A percentile compares a stretch with the other conserved stretches of the same genome.
These are phyloP conservation scores for Leucoma salicis DNA, from an alignment of 2,888 invertebrate genomes.

Conservation along the genomic window DNA sequence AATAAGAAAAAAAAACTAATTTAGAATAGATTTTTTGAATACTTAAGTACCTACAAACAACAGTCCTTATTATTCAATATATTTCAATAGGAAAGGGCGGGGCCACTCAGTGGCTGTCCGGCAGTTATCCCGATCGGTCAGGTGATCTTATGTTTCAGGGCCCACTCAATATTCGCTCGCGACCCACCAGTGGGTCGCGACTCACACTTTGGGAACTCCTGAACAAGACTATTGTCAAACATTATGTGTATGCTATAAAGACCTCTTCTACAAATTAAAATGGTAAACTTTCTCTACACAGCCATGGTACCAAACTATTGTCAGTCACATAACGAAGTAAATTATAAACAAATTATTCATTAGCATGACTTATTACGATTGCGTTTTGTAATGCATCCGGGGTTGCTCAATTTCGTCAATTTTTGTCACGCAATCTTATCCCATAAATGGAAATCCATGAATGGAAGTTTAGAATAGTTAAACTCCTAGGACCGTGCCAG, in stretches of 20 bases:
- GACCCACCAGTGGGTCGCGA: too few relatives aligned
- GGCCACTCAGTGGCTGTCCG: too few relatives aligned
- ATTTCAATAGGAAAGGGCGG: too few relatives aligned
- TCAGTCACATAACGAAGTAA: constrained; percentile 2
- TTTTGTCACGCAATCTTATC: constrained; percentile 9
- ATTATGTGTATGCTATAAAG: neutral
- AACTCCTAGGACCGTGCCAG: neutral
- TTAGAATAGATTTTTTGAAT: too few relatives aligned
- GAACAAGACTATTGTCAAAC: neutral
- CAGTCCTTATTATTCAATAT: too few relatives aligned
- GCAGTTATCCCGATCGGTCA: too few relatives aligned
- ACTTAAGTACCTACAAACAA: too few relatives aligned
- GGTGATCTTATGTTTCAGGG: too few relatives aligned
- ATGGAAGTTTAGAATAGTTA: neutral
- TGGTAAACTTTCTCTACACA: neutral
- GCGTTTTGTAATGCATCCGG: constrained; percentile 12
- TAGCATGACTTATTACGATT: constrained; percentile 10
- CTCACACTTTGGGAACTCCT: too few relatives aligned
- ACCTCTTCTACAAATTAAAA: neutral
- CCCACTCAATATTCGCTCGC: too few relatives aligned
- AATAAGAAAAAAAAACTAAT: too few relatives aligned
- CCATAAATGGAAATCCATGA: too few relatives aligned
- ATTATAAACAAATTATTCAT: constrained; percentile 21
- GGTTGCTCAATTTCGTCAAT: constrained; percentile 22
- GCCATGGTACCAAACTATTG: neutral